Evolutionary conservation across 1,140 invertebrate genomes (phyloP).

Genomic region (Zophobas atratus): DNA sequence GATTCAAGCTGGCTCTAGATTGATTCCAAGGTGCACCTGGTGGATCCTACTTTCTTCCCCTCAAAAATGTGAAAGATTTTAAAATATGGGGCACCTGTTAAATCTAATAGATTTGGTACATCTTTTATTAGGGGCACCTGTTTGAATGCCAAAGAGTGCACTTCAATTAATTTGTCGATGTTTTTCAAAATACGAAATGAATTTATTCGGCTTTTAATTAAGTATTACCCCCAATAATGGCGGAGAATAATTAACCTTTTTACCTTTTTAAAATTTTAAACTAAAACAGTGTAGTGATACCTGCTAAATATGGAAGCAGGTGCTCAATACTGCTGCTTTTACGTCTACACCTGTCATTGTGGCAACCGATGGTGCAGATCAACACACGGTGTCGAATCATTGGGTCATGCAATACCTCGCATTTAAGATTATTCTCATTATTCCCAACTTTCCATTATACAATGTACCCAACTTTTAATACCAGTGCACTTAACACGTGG

Average conservation of each 20-base stretch:
- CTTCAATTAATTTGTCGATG: conserved; percentile 29
- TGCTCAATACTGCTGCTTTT: conserved; percentile 49
- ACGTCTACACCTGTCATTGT: conserved; percentile 51
- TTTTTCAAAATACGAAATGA: conserved; percentile 4
- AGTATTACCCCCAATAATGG: conserved; percentile 36
- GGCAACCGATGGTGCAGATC: conserved; percentile 50
- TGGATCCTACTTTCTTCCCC: conserved; percentile 3
- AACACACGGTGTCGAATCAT: conserved; percentile 49
- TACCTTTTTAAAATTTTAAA: conserved; percentile 35
- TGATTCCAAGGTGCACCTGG: conserved; percentile 25
- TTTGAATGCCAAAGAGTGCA: conserved; percentile 11
- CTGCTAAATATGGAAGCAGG: conserved; percentile 51
- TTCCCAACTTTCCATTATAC: conserved; percentile 26
- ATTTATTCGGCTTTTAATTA: conserved; percentile 35
- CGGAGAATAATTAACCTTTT: conserved; percentile 40
- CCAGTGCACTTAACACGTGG: no score
- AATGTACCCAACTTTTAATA: background rate
- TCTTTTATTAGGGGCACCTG: conserved; percentile 36
- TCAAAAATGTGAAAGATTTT: conserved; percentile 40
- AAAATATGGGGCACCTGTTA: conserved; percentile 46
- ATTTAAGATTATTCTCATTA: conserved; percentile 44
- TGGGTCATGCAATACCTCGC: conserved; percentile 44
- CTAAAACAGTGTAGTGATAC: conserved; percentile 48
- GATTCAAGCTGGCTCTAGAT: conserved; percentile 12
- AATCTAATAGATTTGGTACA: conserved; percentile 44